Evolutionary conservation across 1,140 invertebrate genomes (phyloP), one percentile per base, ranked within the genome.

Genomic region (Tenebrio molitor): DNA sequence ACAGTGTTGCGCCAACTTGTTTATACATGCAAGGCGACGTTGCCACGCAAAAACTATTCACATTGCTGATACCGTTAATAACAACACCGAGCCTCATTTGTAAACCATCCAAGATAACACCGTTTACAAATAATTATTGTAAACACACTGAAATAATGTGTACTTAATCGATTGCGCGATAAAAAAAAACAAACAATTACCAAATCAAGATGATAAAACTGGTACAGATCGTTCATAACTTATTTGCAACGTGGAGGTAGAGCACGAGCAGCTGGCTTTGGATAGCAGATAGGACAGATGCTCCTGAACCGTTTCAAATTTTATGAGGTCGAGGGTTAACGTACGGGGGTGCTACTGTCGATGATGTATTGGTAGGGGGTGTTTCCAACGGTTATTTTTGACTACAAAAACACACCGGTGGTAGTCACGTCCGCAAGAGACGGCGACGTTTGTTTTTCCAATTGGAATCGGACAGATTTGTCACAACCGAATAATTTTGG

Each of bases 71-170:
- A 58, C 50, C 50, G 50, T 58, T 58, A 58, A 25, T 29, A 50
- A 50, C 16, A 53, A 58, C n/a, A 29, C 50, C 50, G 5, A 58
- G 50, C 23, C 50, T 58, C 23, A 23, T 29, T 58, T 58, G 17
- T 53, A 53, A 19, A 53, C 50, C 21, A 29, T 29, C n/a, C 21
- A 58, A 58, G 50, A 58, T 58, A 58, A 58, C 50, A 58, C 21
- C 21, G 50, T 58, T 58, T 25, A 58, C 50, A 58, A 58, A 58
- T 58, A 58, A 58, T 58, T 58, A 58, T 17, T 58, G 29, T 58
- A 33, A 58, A 58, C 50, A 58, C 8, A 58, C 50, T 53, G 6
- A 25, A 29, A n/a, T 58, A 33, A 39, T 58, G 23, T 58, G 23
- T 58, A 58, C 50, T 58, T 15, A 25, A 58, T 58, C 50, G 50